Conservation (phyloP, 1,140 invertebrate genomes). For the Cyclina sinensis region DNA sequence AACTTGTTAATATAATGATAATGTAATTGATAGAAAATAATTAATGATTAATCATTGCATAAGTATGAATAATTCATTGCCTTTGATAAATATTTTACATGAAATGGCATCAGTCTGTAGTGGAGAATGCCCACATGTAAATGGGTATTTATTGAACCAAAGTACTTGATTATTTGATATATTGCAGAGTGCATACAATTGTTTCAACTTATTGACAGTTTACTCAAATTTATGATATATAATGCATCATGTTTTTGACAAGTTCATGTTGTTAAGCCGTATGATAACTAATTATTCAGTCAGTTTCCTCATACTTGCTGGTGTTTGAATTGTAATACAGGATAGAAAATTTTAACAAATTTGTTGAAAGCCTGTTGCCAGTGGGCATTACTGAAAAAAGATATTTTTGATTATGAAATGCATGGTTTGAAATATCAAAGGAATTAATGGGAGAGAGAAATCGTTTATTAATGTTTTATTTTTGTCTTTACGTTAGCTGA, state of each 20-base stretch:
- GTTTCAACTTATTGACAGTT: conserved; percentile 10
- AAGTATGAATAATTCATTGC: no score
- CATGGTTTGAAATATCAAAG: background rate
- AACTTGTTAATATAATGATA: no score
- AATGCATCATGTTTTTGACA: conserved; percentile 21
- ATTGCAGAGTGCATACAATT: background rate
- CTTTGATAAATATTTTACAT: no score
- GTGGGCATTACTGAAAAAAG: conserved; percentile 1
- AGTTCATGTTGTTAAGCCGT: background rate
- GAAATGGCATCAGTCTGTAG: no score
- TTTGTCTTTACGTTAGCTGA: background rate
- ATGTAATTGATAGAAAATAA: no score
- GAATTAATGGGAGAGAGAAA: background rate
- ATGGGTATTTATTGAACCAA: no score
- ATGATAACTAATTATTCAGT: background rate
- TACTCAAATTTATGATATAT: conserved; percentile 18
- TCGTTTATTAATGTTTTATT: background rate
- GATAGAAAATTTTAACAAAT: background rate
- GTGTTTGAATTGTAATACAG: conserved; percentile 4
- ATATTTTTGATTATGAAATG: conserved; percentile 15
- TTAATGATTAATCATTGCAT: no score
- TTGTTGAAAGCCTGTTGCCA: conserved; percentile 1
- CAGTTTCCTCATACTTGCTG: conserved; percentile 7
- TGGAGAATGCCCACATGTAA: no score
- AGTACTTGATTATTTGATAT: background rate